Conservation (phyloP, 2,797 vertebrate genomes). For the Pseudochromis fuscus region DNA sequence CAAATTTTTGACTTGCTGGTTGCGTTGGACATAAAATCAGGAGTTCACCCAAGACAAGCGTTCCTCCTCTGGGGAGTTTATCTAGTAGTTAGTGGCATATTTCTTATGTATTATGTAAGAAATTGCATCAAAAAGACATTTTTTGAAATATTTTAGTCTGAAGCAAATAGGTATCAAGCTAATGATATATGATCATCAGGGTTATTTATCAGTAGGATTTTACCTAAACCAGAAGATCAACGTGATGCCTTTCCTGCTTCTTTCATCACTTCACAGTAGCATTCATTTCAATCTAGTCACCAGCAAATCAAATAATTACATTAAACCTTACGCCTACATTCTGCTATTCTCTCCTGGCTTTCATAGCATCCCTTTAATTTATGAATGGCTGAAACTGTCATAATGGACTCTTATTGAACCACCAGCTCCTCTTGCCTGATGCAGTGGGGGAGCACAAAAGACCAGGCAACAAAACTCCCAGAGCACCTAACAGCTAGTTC, state of each 20-base stretch:
- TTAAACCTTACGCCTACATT: not conserved
- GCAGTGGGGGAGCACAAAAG: not conserved
- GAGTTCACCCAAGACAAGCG: no score
- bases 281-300: not conserved
- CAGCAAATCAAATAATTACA: slow-evolving; percentile 1
- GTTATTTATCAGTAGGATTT: no score
- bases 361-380: slow-evolving; percentile 8
- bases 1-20: not conserved
- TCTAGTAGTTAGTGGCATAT: no score
- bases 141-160: no score
- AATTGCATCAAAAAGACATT: no score
- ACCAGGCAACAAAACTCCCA: slow-evolving; percentile 27
- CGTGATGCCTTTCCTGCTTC: not conserved
- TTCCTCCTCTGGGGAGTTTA: no score
- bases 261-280: not conserved
- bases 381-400: not conserved
- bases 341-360: not conserved
- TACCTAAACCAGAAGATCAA: no score
- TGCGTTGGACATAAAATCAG: not conserved
- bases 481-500: slow-evolving; percentile 37
- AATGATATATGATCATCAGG: no score
- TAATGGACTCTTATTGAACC: slow-evolving; percentile 28
- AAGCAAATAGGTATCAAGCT: no score
- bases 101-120: no score
- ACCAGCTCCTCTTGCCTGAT: slow-evolving; percentile 1